phyloP scores from a whole-genome alignment of 92 coral and sea anemone species.

The Zoanthus gigantus region DNA sequence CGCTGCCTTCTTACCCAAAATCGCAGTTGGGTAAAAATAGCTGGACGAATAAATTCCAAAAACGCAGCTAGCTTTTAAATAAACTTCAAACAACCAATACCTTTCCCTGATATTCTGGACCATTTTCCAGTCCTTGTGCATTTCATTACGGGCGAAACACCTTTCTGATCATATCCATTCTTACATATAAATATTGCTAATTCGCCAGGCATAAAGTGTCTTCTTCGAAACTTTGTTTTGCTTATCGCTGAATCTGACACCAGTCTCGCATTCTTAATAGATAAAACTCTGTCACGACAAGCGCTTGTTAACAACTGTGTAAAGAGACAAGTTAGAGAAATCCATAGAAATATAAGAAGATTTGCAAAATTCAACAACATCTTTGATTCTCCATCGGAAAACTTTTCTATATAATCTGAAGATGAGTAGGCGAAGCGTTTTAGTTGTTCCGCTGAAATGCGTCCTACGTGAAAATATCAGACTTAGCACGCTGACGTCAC shows the following conservation, averaged over 20 bases:
- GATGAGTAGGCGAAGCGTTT: too few species aligned
- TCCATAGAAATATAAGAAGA: not conserved
- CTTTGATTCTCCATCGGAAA: not conserved
- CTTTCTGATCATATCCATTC: slow-evolving; percentile 1
- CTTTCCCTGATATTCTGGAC: slow-evolving; percentile 5
- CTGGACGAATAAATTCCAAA: too few species aligned
- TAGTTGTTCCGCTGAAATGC: not conserved
- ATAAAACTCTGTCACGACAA: slow-evolving; percentile 10
- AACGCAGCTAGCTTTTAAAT: not conserved
- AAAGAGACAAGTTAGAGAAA: not conserved
- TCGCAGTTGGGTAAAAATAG: too few species aligned
- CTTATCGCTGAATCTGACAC: not conserved
- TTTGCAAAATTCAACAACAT: not conserved
- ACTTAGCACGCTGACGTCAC: slow-evolving; percentile 19
- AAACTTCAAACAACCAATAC: not conserved
- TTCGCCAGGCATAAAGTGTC: slow-evolving; percentile 1
- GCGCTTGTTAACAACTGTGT: not conserved
- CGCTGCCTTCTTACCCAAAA: too few species aligned
- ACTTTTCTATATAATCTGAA: not conserved
- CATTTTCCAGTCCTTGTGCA: slow-evolving; percentile 29
- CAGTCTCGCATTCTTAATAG: slow-evolving; percentile 13
- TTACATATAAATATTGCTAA: slow-evolving; percentile 26
- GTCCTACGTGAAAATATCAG: slow-evolving; percentile 9
- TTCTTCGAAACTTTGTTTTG: not conserved
- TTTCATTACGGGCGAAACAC: slow-evolving; percentile 6